These are phyloP conservation scores for Coregonus suidteri DNA, from an alignment of 2,797 vertebrate species.

Conservation along the genomic window DNA sequence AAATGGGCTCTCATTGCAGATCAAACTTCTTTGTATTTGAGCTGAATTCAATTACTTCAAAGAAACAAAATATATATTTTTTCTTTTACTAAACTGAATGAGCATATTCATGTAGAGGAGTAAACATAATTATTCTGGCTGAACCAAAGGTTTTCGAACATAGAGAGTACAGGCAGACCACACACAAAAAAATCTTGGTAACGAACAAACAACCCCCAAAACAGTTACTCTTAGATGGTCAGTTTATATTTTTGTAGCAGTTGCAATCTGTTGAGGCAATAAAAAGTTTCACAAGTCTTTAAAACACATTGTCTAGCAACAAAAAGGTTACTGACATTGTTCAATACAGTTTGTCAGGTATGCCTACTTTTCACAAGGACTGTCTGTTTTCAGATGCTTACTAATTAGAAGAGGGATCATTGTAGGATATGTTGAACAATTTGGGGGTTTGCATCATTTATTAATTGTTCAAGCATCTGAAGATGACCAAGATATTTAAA, in stretches of 20 bases:
- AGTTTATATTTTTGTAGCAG: constrained; percentile 81
- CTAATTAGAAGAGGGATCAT: constrained; percentile 56
- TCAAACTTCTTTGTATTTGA: neutral
- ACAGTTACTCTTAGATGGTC: constrained; percentile 70
- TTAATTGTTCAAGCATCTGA: constrained; percentile 67
- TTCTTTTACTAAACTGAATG: neutral
- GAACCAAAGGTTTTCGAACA: neutral
- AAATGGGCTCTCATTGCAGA: neutral
- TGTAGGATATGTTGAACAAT: constrained; percentile 65
- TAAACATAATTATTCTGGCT: neutral
- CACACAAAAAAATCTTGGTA: neutral
- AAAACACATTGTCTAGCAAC: constrained; percentile 80
- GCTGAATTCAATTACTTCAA: neutral
- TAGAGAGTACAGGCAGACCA: neutral
- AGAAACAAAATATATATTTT: neutral
- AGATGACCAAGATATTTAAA: constrained; percentile 70
- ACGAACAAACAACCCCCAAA: constrained; percentile 59
- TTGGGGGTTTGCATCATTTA: constrained; percentile 49
- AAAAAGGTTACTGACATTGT: constrained; percentile 70
- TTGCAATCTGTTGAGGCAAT: constrained; percentile 82
- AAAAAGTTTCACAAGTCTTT: constrained; percentile 80
- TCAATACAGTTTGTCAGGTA: constrained; percentile 74
- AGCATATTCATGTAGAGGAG: neutral
- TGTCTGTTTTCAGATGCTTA: constrained; percentile 69
- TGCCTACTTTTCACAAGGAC: constrained; percentile 77